Evolutionary conservation across 2,113 vertebrate genomes (phyloP), one percentile per base, ranked within the genome.

Genomic region (Pseudolaguvia tuberculata): DNA sequence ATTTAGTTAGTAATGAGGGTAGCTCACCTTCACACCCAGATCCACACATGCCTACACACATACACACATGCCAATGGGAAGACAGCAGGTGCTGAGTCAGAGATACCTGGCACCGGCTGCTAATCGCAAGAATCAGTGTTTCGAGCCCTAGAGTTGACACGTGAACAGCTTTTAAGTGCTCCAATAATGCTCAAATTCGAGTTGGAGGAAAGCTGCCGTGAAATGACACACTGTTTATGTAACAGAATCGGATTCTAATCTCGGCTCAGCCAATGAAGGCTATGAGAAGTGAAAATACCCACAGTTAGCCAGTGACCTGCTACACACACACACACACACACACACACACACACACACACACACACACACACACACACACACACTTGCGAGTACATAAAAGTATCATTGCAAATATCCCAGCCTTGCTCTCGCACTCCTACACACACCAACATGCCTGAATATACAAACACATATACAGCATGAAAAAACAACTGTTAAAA

Each of bases 1-100:
- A 61, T 82, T 79, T 73, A 53, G 71, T 18, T 35, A 66, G 65
- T 79, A 79, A 79, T 77, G 77, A 81, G 77, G 66, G 74, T 67
- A 65, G 13, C 70, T 74, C 77, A 71, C 70, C 51, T 57, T 27
- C 47, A 65, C 29, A 76, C 51, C 29, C 50, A 53, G 53, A 66
- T 62, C 78, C 45, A 73, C 57, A 72, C 68, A 73, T 73, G 75
- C 61, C 80, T 73, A 74, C 8, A 31, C 20, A 21, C 42, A 59
- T 42, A 72, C 57, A 50, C 23, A 58, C 39, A 47, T 9, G 12
- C 8, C 27, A 48, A 66, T 70, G 42, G 61, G 73, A 59, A 63
- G 58, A 57, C 73, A 59, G 79, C 70, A 77, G 74, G 79, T 73
- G 79, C 39, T 73, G 63, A 69, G 52, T 51, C 59, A 75, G 50